Percentiles rank a stretch among this genome's conserved stretches.
Evolutionary conservation across 2,797 vertebrate genomes (phyloP).

Genomic region (Hemitrygon akajei): DNA sequence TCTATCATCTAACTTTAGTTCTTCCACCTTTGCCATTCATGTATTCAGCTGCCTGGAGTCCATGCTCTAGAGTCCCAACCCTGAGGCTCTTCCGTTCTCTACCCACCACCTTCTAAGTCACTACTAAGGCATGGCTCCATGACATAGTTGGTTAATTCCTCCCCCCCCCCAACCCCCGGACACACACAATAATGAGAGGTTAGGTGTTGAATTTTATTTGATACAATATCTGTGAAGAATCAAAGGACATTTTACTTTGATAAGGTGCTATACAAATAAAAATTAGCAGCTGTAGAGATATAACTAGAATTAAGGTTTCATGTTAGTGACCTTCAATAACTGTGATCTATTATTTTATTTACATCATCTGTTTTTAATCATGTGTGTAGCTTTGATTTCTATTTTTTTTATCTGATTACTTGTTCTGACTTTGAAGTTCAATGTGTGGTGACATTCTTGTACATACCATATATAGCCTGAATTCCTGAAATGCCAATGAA

Average conservation of each 20-base stretch:
- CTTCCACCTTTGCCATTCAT: neutral
- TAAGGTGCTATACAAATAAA: too few relatives aligned
- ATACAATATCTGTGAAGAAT: too few relatives aligned
- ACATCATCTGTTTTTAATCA: neutral
- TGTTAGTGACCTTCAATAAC: too few relatives aligned
- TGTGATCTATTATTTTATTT: neutral
- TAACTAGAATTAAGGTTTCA: too few relatives aligned
- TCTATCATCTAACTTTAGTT: neutral
- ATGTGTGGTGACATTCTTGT: neutral
- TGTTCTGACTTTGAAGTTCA: neutral
- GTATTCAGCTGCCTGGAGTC: neutral
- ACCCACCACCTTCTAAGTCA: neutral
- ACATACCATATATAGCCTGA: neutral
- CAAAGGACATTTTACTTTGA: too few relatives aligned
- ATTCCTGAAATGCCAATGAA: neutral
- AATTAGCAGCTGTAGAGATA: too few relatives aligned
- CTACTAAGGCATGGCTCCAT: neutral
- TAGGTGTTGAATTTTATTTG: too few relatives aligned
- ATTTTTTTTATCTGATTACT: neutral
- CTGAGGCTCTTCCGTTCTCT: neutral
- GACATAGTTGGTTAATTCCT: too few relatives aligned
- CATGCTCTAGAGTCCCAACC: neutral
- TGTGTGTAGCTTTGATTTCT: neutral
- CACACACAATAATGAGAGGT: too few relatives aligned
- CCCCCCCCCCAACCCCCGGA: too few relatives aligned